Evolutionary conservation across 1,140 invertebrate species (phyloP), one percentile per base, ranked within the genome.

Genomic region (Musca vetustissima): DNA sequence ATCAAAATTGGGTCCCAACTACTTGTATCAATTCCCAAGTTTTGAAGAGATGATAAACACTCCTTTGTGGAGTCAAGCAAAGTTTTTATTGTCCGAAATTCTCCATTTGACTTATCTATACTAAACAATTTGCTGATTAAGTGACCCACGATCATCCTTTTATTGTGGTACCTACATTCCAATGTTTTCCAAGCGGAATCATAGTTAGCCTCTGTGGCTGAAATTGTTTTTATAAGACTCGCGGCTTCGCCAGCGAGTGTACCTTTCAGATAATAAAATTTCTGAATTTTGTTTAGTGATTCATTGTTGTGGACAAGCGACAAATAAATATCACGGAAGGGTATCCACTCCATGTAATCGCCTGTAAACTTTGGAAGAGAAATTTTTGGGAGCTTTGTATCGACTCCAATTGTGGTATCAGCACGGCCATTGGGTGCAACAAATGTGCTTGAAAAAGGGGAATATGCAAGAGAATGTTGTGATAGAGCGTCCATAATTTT

Each of bases 311-410:
- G 65, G 11, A 53, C 65, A 25, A 66, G 50, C 50, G 21, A 49
- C 9, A 36, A 13, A 66, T 66, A 66, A 21, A 66, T 28, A 66
- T 66, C 65, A 3, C 17, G 24, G 28, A 66, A 66, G 13, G 65
- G 25, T 52, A 53, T 25, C 65, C 65, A 66, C 32, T 66, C 65
- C 48, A 66, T 52, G 17, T 66, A 66, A n/a, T 66, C 65, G 24
- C 48, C 65, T 6, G 49, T 52, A 11, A 66, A 66, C 11, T 52
- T 66, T 17, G 65, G 65, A 17, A 66, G 22, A 14, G 65, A 66
- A 7, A 66, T 66, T 22, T 50, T 66, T 14, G 65, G 65, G 15
- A 66, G 32, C 17, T 53, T 50, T 4, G 65, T 28, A 49, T 66
- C 65, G 14, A 64, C 59, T 17, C 59, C 32, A 43, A 25, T 25